Conservation (phyloP, 1,140 invertebrate species). For the Lycorma delicatula region DNA sequence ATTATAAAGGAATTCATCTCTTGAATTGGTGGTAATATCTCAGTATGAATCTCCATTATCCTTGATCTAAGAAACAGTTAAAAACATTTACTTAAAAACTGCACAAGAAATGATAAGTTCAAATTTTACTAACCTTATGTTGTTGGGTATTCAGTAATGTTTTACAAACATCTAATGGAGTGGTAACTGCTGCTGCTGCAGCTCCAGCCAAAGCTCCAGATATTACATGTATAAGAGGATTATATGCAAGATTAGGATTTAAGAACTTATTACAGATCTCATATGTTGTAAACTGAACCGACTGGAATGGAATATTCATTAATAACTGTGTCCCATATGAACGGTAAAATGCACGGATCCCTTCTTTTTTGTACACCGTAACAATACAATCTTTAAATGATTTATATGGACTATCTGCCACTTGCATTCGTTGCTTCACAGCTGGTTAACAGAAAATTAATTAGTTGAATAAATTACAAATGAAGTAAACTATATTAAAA, state of each 20-base stretch:
- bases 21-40: no score
- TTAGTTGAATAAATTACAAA: no score
- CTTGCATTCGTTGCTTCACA: slow-evolving; percentile 96
- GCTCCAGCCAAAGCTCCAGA: slow-evolving; percentile 87
- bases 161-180: slow-evolving; percentile 97
- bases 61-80: no score
- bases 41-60: no score
- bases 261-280: slow-evolving; percentile 77
- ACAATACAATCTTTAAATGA: slow-evolving; percentile 69
- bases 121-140: not conserved
- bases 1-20: no score
- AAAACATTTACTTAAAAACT: no score
- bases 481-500: no score
- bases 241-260: slow-evolving; percentile 73
- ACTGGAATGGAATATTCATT: slow-evolving; percentile 98
- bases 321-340: slow-evolving; percentile 91
- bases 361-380: slow-evolving; percentile 72
- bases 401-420: slow-evolving; percentile 90
- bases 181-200: slow-evolving; percentile 83
- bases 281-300: slow-evolving; percentile 90
- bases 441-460: no score
- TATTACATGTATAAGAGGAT: slow-evolving; percentile 76
- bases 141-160: slow-evolving; percentile 92
- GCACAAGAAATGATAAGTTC: no score
- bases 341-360: slow-evolving; percentile 85